phyloP scores from a whole-genome alignment of 2,888 invertebrate species.

The Sesia bembeciformis region DNA sequence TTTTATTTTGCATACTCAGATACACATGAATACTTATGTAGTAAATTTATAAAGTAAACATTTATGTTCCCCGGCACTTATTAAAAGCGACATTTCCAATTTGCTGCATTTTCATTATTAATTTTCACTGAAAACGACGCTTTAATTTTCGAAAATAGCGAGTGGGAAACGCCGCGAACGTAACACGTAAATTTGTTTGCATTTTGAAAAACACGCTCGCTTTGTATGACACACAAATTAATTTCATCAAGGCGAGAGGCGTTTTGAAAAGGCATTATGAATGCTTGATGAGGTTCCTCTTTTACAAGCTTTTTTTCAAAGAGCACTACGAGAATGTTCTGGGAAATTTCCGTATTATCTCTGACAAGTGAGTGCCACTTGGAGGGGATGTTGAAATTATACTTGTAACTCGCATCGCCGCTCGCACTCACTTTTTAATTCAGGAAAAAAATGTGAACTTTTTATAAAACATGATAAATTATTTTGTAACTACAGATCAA shows the following conservation, averaged over 20 bases:
- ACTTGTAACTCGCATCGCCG: not conserved
- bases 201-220: not conserved
- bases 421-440: not conserved
- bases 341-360: not conserved
- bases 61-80: not conserved
- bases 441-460: not conserved
- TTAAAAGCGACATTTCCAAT: not conserved
- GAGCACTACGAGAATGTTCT: not conserved
- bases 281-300: not conserved
- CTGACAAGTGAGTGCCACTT: not conserved
- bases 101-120: not conserved
- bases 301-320: not conserved
- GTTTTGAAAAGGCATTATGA: not conserved
- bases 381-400: not conserved
- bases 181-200: not conserved
- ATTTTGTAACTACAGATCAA: no score
- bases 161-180: not conserved
- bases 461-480: no score
- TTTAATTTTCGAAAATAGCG: not conserved
- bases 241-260: not conserved
- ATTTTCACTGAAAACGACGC: not conserved
- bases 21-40: not conserved
- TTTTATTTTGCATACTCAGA: no score
- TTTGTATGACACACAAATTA: not conserved
- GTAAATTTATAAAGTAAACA: not conserved